phyloP scores from a whole-genome alignment of 2,113 vertebrate species.

The Propithecus coquereli region DNA sequence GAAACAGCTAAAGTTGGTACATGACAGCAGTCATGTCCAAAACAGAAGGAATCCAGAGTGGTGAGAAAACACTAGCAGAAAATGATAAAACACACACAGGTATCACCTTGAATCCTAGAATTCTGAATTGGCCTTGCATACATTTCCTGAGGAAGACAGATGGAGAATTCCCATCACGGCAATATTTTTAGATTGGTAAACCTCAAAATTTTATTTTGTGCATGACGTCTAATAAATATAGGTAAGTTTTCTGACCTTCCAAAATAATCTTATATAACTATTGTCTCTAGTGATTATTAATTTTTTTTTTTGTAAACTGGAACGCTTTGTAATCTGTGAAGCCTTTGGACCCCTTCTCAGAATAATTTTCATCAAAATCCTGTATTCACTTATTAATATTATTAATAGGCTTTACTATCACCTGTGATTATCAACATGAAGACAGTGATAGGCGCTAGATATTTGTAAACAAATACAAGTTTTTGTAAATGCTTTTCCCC shows the following conservation, averaged over 20 bases:
- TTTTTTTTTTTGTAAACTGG: neutral
- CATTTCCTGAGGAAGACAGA: neutral
- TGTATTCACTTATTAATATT: slow-evolving; percentile 23
- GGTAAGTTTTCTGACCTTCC: neutral
- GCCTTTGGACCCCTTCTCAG: neutral
- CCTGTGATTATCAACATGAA: slow-evolving; percentile 2
- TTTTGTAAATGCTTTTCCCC: slow-evolving; percentile 39
- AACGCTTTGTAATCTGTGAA: neutral
- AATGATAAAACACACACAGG: neutral
- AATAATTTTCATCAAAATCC: slow-evolving; percentile 33
- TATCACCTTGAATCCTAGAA: neutral
- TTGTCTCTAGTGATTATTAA: neutral
- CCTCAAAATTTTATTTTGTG: neutral
- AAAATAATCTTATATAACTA: neutral
- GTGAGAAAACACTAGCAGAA: neutral
- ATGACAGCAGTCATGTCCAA: neutral
- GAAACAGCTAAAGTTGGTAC: neutral
- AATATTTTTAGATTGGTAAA: neutral
- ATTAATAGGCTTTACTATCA: slow-evolving; percentile 13
- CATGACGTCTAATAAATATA: neutral
- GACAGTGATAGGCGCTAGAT: neutral
- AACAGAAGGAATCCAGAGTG: neutral
- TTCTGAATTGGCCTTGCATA: neutral
- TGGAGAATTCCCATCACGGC: neutral
- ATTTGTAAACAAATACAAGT: slow-evolving; percentile 54